A percentile compares a stretch with the other conserved stretches of the same genome.
Conservation (phyloP, 1,140 invertebrate species). For the Dreissena polymorpha region DNA sequence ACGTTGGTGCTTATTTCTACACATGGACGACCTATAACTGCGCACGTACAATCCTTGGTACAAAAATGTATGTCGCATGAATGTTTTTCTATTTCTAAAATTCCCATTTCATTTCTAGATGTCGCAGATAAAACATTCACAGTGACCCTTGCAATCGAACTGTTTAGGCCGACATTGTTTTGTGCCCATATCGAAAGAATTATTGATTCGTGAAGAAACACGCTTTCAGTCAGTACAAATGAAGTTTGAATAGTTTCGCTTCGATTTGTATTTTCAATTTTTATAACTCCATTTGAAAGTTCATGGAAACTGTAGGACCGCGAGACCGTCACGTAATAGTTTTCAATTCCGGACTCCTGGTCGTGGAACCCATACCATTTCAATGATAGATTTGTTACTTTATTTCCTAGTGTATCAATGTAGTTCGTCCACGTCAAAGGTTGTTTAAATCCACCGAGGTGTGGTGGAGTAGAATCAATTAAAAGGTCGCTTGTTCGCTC, state of each 20-base stretch:
- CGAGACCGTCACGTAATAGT: constrained; percentile 57
- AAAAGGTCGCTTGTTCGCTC: constrained; percentile 38
- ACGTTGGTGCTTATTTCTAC: not conserved
- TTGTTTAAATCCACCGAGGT: constrained; percentile 58
- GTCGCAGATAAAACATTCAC: not conserved
- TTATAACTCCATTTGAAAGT: constrained; percentile 43
- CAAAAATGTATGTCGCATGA: constrained; percentile 38
- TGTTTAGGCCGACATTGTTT: constrained; percentile 41
- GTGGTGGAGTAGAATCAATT: constrained; percentile 64
- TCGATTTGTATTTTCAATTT: not conserved
- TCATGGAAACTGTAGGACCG: constrained; percentile 55
- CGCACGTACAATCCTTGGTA: constrained; percentile 46
- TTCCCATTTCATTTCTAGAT: not conserved
- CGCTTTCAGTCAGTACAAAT: not conserved
- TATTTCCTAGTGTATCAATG: not conserved
- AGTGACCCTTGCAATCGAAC: constrained; percentile 28
- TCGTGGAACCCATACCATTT: constrained; percentile 63
- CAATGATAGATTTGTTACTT: constrained; percentile 22
- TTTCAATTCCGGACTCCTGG: constrained; percentile 55
- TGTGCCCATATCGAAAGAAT: constrained; percentile 38
- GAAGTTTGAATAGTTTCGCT: not conserved
- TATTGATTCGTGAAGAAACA: constrained; percentile 17
- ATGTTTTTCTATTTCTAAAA: constrained; percentile 35
- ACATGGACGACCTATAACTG: constrained; percentile 22
- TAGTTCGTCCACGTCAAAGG: constrained; percentile 52